phyloP scores from a whole-genome alignment of 2,888 invertebrate genomes.

The Coronaproctus castanopsis region DNA sequence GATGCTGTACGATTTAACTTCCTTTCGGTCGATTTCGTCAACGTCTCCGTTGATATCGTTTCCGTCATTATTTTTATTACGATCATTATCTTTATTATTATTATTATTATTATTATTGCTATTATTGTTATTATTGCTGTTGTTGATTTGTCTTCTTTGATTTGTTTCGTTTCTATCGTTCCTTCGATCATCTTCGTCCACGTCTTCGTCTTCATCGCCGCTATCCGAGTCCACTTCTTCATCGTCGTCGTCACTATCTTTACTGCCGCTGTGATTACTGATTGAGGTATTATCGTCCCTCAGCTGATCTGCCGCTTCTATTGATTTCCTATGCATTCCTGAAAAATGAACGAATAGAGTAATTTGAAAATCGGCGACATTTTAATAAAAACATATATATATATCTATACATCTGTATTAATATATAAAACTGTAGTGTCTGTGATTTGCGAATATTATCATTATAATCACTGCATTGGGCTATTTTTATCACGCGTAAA shows the following conservation, averaged over 20 bases:
- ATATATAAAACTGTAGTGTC: too few species aligned
- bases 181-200: neutral
- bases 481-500: too few species aligned
- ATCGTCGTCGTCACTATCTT: slow-evolving; percentile 35
- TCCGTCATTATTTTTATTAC: neutral
- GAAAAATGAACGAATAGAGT: slow-evolving; percentile 18
- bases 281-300: slow-evolving; percentile 38
- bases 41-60: slow-evolving; percentile 1
- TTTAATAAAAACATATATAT: neutral
- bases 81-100: neutral
- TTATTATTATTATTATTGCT: neutral
- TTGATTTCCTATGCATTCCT: slow-evolving; percentile 98
- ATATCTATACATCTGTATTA: too few species aligned
- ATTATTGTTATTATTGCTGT: neutral
- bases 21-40: neutral
- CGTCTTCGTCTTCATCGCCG: slow-evolving; percentile 36
- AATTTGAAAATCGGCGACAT: neutral
- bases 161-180: neutral
- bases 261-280: slow-evolving; percentile 19
- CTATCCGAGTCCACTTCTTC: slow-evolving; percentile 24
- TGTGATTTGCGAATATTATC: too few species aligned
- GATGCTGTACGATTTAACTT: slow-evolving; percentile 11
- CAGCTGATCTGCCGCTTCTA: slow-evolving; percentile 90
- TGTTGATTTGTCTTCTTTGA: neutral
- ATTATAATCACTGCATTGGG: too few species aligned